Percentiles rank a stretch among this genome's conserved stretches.
Conservation (phyloP, 2,797 vertebrate genomes). For the Zonotrichia albicollis region DNA sequence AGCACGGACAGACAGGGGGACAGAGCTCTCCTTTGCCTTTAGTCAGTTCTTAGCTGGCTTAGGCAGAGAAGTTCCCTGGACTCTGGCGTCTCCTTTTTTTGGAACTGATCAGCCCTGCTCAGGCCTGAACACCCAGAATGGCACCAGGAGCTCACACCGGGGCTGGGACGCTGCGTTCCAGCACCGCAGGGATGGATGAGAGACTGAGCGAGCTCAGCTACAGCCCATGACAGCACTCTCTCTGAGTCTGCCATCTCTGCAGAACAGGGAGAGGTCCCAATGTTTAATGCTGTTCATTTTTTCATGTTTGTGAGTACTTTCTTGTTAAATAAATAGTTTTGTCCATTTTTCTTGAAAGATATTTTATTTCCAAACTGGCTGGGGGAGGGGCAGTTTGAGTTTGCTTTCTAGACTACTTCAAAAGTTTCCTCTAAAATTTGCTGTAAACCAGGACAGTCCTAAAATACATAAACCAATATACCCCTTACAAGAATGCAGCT, state of each 20-base stretch:
- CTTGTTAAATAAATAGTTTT: background rate
- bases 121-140: background rate
- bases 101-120: background rate
- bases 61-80: background rate
- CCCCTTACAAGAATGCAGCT: background rate
- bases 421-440: background rate
- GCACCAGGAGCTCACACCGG: accelerated
- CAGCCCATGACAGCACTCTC: background rate
- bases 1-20: background rate
- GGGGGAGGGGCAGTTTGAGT: background rate
- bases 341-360: background rate
- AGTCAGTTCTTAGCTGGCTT: background rate
- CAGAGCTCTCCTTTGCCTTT: background rate
- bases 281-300: background rate
- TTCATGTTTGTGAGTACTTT: background rate
- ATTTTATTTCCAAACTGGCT: accelerated
- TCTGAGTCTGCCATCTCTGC: background rate
- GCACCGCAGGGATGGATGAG: accelerated
- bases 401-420: background rate
- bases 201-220: background rate
- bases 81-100: background rate
- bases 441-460: background rate
- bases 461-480: background rate
- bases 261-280: background rate
- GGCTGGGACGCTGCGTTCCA: accelerated